Conservation (phyloP, 2,113 vertebrate genomes). For the Holacanthus passer region DNA sequence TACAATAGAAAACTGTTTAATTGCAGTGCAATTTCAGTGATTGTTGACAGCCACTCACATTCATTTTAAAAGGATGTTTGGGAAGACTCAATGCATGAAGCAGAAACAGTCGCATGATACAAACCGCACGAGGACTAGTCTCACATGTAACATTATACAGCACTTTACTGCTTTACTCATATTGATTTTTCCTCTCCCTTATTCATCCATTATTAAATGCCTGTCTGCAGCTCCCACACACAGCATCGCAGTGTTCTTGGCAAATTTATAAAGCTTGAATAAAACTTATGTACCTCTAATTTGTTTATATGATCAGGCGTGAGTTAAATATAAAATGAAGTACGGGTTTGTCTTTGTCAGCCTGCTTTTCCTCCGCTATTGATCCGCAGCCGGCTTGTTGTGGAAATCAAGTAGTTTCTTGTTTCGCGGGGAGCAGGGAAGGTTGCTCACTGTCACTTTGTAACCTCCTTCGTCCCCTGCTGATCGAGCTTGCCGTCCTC, state of each 20-base stretch:
- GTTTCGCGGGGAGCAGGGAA: constrained; percentile 40
- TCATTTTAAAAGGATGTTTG: constrained; percentile 12
- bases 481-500: constrained; percentile 67
- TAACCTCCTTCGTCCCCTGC: constrained; percentile 52
- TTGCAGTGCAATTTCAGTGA: background rate
- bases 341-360: background rate
- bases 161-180: constrained; percentile 53
- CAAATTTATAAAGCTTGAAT: background rate
- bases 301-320: background rate
- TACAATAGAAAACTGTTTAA: background rate
- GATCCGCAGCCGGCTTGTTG: constrained; percentile 25
- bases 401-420: constrained; percentile 39
- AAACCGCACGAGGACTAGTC: constrained; percentile 26
- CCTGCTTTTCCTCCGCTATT: background rate
- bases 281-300: background rate
- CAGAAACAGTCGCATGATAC: constrained; percentile 6
- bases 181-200: constrained; percentile 68
- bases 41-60: background rate
- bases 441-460: constrained; percentile 58
- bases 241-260: background rate
- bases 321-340: constrained; percentile 1
- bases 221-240: constrained; percentile 59
- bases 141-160: constrained; percentile 68
- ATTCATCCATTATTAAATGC: constrained; percentile 78
- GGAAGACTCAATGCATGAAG: constrained; percentile 2